These are phyloP conservation scores for Paedocypris micromegethes DNA, from an alignment of 2,797 vertebrate species.

Conservation along the genomic window DNA sequence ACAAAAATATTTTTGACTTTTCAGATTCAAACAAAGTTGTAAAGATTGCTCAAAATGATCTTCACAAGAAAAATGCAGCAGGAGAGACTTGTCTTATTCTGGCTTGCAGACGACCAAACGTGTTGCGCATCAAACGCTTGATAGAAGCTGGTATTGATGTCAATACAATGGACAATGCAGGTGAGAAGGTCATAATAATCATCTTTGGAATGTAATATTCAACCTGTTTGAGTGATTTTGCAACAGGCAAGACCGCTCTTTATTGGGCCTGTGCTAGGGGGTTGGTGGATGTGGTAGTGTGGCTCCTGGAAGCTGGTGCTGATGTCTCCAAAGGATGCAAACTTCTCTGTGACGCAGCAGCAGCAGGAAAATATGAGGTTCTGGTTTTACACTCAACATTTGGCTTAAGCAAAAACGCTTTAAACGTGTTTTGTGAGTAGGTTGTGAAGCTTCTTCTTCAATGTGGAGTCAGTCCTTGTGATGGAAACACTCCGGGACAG, in stretches of 20 bases:
- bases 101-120: slow-evolving; percentile 68
- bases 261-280: slow-evolving; percentile 72
- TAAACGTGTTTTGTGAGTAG: slow-evolving; percentile 55
- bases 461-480: slow-evolving; percentile 67
- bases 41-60: not conserved
- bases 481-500: slow-evolving; percentile 57
- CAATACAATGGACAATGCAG: slow-evolving; percentile 75
- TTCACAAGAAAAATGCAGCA: slow-evolving; percentile 57
- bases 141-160: slow-evolving; percentile 71
- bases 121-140: slow-evolving; percentile 64
- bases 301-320: slow-evolving; percentile 77
- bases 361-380: slow-evolving; percentile 70
- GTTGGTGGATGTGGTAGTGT: slow-evolving; percentile 62
- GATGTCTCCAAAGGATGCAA: slow-evolving; percentile 68
- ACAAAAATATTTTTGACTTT: not conserved
- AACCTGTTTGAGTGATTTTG: not conserved
- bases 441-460: slow-evolving; percentile 72
- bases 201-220: not conserved
- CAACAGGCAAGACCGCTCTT: slow-evolving; percentile 79
- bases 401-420: slow-evolving; percentile 3
- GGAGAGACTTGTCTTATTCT: slow-evolving; percentile 74
- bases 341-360: slow-evolving; percentile 77
- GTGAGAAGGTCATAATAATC: slow-evolving; percentile 55
- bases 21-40: slow-evolving; percentile 2
- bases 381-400: too few relatives aligned